A percentile compares a stretch with the other conserved stretches of the same genome.
Evolutionary conservation across 1,140 invertebrate species (phyloP).

Genomic region (Ips typographus): DNA sequence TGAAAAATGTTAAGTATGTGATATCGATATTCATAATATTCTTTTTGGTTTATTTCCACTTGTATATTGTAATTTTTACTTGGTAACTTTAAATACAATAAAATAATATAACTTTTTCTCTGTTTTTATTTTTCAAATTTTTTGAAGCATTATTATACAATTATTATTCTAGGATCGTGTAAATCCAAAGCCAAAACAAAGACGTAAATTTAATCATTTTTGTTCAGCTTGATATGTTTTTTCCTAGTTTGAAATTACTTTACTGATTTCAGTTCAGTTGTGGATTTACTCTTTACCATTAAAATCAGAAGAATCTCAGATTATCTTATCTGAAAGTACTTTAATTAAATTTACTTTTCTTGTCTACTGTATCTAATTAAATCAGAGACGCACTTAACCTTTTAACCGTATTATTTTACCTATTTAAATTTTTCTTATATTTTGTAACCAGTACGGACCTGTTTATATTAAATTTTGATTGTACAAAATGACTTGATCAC

Average conservation of each 20-base stretch:
- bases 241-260: too few species aligned
- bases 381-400: too few species aligned
- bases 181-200: neutral
- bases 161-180: neutral
- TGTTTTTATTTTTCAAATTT: neutral
- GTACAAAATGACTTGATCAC: neutral
- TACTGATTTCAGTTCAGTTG: too few species aligned
- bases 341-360: too few species aligned
- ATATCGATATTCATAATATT: neutral
- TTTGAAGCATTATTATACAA: neutral
- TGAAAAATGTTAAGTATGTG: neutral
- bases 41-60: neutral
- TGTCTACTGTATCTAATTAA: too few species aligned
- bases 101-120: neutral
- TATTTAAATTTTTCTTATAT: conserved; percentile 1
- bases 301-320: too few species aligned
- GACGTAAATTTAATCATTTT: neutral
- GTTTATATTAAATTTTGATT: neutral
- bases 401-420: too few species aligned
- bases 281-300: too few species aligned
- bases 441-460: neutral
- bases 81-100: neutral
- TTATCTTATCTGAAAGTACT: too few species aligned
- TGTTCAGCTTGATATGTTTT: too few species aligned
- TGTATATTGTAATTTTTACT: neutral